Conservation (phyloP, 1,140 invertebrate species). For the Neodiprion pinetum region DNA sequence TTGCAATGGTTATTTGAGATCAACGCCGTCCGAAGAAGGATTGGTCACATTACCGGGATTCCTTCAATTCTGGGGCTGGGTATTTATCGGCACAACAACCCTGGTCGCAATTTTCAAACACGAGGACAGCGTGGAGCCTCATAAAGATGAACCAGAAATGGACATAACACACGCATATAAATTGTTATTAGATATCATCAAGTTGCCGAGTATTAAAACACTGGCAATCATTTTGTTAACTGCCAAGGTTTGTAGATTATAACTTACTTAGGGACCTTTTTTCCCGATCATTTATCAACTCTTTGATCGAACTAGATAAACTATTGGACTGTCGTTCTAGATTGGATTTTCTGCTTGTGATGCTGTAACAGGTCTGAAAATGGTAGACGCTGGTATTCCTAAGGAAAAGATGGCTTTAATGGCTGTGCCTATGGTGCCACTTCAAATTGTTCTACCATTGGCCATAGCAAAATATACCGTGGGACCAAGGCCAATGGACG, state of each 20-base stretch:
- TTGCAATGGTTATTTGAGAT: constrained; percentile 91
- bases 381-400: constrained; percentile 94
- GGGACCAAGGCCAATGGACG: constrained; percentile 85
- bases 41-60: constrained; percentile 93
- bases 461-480: constrained; percentile 87
- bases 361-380: constrained; percentile 91
- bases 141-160: constrained; percentile 62
- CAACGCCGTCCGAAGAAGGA: constrained; percentile 70
- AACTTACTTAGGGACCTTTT: constrained; percentile 6
- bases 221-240: constrained; percentile 87
- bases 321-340: constrained; percentile 61
- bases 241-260: constrained; percentile 74
- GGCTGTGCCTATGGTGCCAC: constrained; percentile 89
- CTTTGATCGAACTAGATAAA: constrained; percentile 22
- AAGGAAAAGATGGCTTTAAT: constrained; percentile 94
- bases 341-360: constrained; percentile 97
- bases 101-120: constrained; percentile 89
- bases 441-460: constrained; percentile 94
- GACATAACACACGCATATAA: constrained; percentile 85
- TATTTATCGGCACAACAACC: constrained; percentile 91
- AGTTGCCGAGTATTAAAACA: constrained; percentile 80
- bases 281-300: background rate
- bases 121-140: constrained; percentile 69
- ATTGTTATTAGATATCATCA: constrained; percentile 83
- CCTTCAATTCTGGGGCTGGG: constrained; percentile 93